Percentiles rank a stretch among this genome's conserved stretches.
Conservation (phyloP, 2,888 invertebrate species). For the Spisula solida region DNA sequence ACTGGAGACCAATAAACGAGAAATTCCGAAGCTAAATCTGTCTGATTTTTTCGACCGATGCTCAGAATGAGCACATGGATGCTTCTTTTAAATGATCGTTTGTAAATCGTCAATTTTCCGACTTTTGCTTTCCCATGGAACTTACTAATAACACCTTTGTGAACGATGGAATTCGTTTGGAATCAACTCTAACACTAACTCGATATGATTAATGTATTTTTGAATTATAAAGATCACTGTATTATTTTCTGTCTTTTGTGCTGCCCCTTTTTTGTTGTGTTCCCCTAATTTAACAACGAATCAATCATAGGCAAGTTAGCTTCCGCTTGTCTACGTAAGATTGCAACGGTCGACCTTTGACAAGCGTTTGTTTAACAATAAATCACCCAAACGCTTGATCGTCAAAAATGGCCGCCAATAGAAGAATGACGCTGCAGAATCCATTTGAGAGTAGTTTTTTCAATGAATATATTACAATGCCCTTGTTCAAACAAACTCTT, state of each 20-base stretch:
- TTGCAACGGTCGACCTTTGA: slow-evolving; percentile 39
- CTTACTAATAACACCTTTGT: slow-evolving; percentile 16
- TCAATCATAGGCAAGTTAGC: slow-evolving; percentile 32
- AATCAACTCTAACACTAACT: not conserved
- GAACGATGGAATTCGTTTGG: not conserved
- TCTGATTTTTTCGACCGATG: not conserved
- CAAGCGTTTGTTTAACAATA: slow-evolving; percentile 34
- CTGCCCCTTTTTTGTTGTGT: slow-evolving; percentile 20
- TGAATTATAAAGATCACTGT: slow-evolving; percentile 29
- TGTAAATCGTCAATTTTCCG: not conserved
- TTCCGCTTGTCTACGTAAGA: slow-evolving; percentile 39
- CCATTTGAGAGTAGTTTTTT: slow-evolving; percentile 13
- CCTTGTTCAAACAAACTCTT: slow-evolving; percentile 25
- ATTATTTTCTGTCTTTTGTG: slow-evolving; percentile 22
- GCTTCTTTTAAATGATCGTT: not conserved
- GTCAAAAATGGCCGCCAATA: slow-evolving; percentile 14
- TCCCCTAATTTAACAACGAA: slow-evolving; percentile 25
- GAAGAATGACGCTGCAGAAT: slow-evolving; percentile 20
- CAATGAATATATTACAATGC: not conserved
- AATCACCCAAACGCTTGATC: slow-evolving; percentile 28
- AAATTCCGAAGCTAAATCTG: not conserved
- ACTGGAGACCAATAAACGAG: not conserved
- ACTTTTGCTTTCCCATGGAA: not conserved
- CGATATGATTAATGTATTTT: slow-evolving; percentile 30
- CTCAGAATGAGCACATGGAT: slow-evolving; percentile 17